phyloP scores from a whole-genome alignment of 92 coral and sea anemone species.

The Montipora capitata region DNA sequence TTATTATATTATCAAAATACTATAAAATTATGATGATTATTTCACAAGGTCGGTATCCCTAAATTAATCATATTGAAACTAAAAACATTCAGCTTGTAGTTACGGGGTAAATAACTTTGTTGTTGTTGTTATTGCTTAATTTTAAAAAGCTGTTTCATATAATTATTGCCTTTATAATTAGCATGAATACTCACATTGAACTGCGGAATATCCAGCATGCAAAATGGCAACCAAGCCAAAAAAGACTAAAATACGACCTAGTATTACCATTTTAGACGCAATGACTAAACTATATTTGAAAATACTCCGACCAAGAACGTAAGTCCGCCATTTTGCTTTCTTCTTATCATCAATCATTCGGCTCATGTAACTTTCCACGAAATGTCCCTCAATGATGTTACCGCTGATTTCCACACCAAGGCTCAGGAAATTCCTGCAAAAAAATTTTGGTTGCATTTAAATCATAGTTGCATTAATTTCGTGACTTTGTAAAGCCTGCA shows the following conservation, averaged over 20 bases:
- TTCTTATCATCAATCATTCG: not conserved
- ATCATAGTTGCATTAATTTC: too few species aligned
- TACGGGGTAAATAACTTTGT: too few species aligned
- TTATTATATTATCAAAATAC: too few species aligned
- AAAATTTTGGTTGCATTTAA: too few species aligned
- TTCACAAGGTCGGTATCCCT: too few species aligned
- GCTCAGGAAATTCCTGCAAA: not conserved
- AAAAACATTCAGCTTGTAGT: too few species aligned
- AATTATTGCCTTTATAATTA: too few species aligned
- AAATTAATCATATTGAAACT: too few species aligned
- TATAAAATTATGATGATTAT: too few species aligned
- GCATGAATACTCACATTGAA: conserved; percentile 87
- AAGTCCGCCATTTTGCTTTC: conserved; percentile 55
- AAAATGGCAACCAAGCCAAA: conserved; percentile 93
- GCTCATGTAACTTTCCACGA: not conserved
- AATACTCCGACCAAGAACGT: not conserved
- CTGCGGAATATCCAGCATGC: conserved; percentile 99
- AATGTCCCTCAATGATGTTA: not conserved
- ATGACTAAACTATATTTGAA: not conserved
- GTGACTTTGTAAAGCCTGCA: too few species aligned
- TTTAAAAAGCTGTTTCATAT: too few species aligned
- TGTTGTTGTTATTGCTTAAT: too few species aligned
- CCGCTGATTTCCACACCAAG: conserved; percentile 30
- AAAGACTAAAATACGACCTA: conserved; percentile 93
- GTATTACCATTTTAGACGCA: conserved; percentile 77